These are phyloP conservation scores for Calyptomena viridis DNA, from an alignment of 2,113 vertebrate genomes.

Conservation along the genomic window DNA sequence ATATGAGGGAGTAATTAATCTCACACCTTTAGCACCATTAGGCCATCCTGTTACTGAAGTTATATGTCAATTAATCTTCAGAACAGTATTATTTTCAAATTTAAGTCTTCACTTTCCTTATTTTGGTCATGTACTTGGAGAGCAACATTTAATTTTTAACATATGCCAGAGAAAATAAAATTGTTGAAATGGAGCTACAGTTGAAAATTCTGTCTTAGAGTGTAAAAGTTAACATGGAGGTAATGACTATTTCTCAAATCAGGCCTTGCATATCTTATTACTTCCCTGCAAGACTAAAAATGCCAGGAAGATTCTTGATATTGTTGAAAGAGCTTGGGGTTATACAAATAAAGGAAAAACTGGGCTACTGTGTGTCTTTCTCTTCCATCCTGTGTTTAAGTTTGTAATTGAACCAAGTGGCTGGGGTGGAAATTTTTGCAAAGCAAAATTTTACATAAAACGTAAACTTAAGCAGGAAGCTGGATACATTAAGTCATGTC, in stretches of 20 bases:
- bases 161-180: background rate
- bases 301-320: background rate
- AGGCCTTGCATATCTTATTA: background rate
- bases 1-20: slow-evolving; percentile 60
- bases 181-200: background rate
- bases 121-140: slow-evolving; percentile 33
- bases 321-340: background rate
- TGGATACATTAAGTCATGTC: background rate
- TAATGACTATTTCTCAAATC: background rate
- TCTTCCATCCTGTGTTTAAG: background rate
- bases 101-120: slow-evolving; percentile 34
- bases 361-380: background rate
- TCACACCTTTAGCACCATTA: slow-evolving; percentile 51
- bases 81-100: slow-evolving; percentile 56
- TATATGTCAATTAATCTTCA: slow-evolving; percentile 39
- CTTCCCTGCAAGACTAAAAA: background rate
- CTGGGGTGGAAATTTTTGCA: background rate
- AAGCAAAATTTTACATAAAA: too few relatives aligned
- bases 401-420: background rate
- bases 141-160: slow-evolving; percentile 2
- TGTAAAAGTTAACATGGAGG: background rate
- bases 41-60: slow-evolving; percentile 10
- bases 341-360: background rate
- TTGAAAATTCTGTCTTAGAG: background rate
- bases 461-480: background rate